phyloP scores from a whole-genome alignment of 2,888 invertebrate genomes.

The Xestoiulus laeticollis region DNA sequence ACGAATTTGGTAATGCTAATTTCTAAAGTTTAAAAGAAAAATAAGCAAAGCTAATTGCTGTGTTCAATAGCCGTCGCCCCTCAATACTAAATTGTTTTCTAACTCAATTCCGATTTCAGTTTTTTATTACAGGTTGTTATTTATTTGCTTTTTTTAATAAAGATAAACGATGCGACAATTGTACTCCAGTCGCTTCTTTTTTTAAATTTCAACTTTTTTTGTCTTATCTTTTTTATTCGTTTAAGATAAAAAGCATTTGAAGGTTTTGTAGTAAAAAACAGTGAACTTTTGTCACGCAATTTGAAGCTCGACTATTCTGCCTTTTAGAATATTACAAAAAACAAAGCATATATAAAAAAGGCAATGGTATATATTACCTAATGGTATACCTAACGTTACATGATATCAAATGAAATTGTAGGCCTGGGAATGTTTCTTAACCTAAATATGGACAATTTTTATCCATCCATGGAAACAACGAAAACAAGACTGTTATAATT shows the following conservation, averaged over 20 bases:
- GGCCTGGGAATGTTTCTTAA: background rate
- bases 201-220: background rate
- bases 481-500: constrained; percentile 15
- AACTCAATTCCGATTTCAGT: background rate
- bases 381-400: background rate
- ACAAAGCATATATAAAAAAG: background rate
- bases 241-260: background rate
- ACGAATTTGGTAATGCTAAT: no score
- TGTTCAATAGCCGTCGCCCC: background rate
- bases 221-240: background rate
- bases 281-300: background rate
- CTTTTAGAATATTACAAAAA: background rate
- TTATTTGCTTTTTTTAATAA: background rate
- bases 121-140: background rate
- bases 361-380: background rate
- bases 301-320: background rate
- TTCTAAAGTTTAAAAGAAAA: no score
- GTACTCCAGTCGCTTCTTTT: background rate
- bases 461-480: background rate
- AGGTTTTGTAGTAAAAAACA: background rate
- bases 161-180: background rate
- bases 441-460: background rate
- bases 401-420: background rate
- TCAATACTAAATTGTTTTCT: background rate
- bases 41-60: no score